phyloP scores from a whole-genome alignment of 2,113 vertebrate species.

The Perca fluviatilis region DNA sequence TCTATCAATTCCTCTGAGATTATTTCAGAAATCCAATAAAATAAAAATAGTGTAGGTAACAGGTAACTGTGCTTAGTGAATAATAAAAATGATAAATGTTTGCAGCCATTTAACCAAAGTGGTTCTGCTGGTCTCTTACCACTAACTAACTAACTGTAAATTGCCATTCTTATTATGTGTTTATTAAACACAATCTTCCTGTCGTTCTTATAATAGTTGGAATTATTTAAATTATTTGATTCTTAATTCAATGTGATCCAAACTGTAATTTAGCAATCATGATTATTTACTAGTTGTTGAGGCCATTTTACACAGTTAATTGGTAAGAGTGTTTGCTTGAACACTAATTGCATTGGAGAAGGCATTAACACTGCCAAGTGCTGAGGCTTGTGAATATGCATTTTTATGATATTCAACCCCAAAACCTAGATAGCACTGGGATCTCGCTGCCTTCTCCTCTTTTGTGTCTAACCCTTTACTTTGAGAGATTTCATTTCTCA shows the following conservation, averaged over 20 bases:
- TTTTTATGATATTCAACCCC: not conserved
- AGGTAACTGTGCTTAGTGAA: not conserved
- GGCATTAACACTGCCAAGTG: not conserved
- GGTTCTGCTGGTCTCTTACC: not conserved
- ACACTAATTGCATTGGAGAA: not conserved
- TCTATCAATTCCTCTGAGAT: not conserved
- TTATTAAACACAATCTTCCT: not conserved
- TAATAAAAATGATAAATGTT: not conserved
- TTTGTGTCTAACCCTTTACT: not conserved
- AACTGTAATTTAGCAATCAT: not conserved
- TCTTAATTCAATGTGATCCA: not conserved
- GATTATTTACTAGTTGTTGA: not conserved
- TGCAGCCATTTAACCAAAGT: not conserved
- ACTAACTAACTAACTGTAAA: not conserved
- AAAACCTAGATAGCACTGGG: not conserved
- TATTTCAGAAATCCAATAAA: not conserved
- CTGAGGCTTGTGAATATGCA: not conserved
- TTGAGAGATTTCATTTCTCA: conserved; percentile 44
- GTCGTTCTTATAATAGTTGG: not conserved
- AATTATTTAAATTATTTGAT: not conserved
- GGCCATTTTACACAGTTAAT: not conserved
- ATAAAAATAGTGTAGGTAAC: not conserved
- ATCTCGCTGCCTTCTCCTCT: not conserved
- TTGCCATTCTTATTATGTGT: not conserved
- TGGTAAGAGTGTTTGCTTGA: not conserved